These are phyloP conservation scores for Galerucella nymphaeae DNA, from an alignment of 2,888 invertebrate genomes.

Conservation along the genomic window DNA sequence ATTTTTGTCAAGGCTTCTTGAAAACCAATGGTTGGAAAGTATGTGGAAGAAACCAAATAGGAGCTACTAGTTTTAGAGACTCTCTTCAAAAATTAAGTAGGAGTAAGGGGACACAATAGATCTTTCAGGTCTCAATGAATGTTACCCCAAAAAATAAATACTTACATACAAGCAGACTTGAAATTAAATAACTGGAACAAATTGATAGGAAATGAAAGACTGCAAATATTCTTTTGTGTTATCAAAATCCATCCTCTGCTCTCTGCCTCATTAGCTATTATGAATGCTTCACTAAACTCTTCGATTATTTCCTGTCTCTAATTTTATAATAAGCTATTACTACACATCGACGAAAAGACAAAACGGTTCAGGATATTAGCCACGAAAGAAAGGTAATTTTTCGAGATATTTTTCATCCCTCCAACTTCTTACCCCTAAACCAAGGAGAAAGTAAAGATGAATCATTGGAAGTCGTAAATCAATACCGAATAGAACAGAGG, in stretches of 20 bases:
- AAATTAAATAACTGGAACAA: background rate
- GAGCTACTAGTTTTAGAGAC: too few relatives aligned
- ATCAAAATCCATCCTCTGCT: conserved; percentile 9
- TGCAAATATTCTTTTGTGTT: conserved; percentile 5
- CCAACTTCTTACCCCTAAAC: conserved; percentile 9
- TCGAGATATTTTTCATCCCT: background rate
- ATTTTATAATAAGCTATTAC: background rate
- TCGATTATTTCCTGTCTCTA: conserved; percentile 2
- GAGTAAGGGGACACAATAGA: too few relatives aligned
- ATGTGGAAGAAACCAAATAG: too few relatives aligned
- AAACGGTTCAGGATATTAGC: conserved; percentile 17
- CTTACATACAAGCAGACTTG: background rate
- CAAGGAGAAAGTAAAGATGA: conserved; percentile 9
- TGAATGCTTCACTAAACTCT: conserved; percentile 8
- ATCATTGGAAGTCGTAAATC: conserved; percentile 16
- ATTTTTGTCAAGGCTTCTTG: too few relatives aligned
- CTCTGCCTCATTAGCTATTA: background rate
- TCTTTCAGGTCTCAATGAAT: too few relatives aligned
- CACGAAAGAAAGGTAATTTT: conserved; percentile 8
- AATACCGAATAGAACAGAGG: conserved; percentile 1
- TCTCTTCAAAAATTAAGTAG: too few relatives aligned
- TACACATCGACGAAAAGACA: conserved; percentile 11
- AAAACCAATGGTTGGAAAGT: too few relatives aligned
- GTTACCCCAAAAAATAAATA: too few relatives aligned
- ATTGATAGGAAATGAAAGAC: background rate